These are phyloP conservation scores for Eupelmus urozonus DNA, from an alignment of 2,888 invertebrate species.

Conservation along the genomic window DNA sequence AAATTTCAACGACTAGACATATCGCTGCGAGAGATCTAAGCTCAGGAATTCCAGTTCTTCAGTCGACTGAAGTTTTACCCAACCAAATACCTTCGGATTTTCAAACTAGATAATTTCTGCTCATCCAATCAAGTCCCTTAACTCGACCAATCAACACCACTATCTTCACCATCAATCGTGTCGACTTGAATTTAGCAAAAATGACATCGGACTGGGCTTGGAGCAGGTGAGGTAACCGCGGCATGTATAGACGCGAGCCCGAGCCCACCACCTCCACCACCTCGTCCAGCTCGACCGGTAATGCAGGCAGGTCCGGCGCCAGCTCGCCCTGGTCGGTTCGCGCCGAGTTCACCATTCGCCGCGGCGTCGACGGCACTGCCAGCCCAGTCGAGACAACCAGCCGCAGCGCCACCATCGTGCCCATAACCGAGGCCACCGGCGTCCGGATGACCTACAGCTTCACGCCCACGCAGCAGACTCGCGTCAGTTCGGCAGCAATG, in stretches of 20 bases:
- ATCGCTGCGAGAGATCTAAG: too few species aligned
- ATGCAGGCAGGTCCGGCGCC: slow-evolving; percentile 16
- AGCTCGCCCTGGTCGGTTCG: slow-evolving; percentile 57
- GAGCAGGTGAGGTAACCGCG: slow-evolving; percentile 34
- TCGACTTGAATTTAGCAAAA: too few species aligned
- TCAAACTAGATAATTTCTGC: not conserved
- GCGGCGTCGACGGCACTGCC: slow-evolving; percentile 20
- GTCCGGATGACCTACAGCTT: slow-evolving; percentile 58
- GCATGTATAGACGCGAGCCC: slow-evolving; percentile 64
- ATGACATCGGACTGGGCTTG: slow-evolving; percentile 15
- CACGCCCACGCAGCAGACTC: slow-evolving; percentile 11
- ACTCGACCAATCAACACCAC: too few species aligned
- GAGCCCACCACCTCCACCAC: slow-evolving; percentile 45
- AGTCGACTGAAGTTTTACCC: too few species aligned
- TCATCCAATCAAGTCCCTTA: too few species aligned
- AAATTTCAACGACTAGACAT: too few species aligned
- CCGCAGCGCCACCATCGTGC: slow-evolving; percentile 34
- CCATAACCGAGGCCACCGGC: slow-evolving; percentile 46
- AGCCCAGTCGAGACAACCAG: slow-evolving; percentile 9
- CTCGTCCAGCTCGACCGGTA: slow-evolving; percentile 14
- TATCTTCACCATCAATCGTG: too few species aligned
- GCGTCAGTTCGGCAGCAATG: slow-evolving; percentile 2
- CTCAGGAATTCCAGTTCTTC: too few species aligned
- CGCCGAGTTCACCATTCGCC: slow-evolving; percentile 54
- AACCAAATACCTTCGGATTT: not conserved